Evolutionary conservation across 2,113 vertebrate species (phyloP).

Genomic region (Pseudopipra pipra): DNA sequence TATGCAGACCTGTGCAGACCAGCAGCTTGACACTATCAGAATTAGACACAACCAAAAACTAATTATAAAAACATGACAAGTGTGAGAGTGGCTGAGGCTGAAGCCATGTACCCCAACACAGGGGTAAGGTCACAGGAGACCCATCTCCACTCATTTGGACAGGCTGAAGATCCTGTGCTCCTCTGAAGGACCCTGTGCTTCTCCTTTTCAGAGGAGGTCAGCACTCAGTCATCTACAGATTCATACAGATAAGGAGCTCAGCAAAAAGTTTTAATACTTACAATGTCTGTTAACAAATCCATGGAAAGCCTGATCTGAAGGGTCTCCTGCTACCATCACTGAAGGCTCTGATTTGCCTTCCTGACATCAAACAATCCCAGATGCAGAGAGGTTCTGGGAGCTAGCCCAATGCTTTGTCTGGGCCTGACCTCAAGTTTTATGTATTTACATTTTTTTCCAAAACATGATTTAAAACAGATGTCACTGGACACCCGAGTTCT

Average conservation of each 20-base stretch:
- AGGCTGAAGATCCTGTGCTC: not conserved
- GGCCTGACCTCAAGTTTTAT: conserved; percentile 40
- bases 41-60: not conserved
- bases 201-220: not conserved
- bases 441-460: conserved; percentile 31
- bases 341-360: not conserved
- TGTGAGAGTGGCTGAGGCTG: not conserved
- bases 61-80: not conserved
- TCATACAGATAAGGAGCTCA: not conserved
- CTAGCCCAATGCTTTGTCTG: conserved; percentile 34
- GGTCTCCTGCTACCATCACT: not conserved
- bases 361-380: conserved; percentile 44
- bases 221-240: not conserved
- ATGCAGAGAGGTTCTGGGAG: conserved; percentile 9
- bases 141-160: not conserved
- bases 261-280: not conserved
- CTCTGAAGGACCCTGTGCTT: not conserved
- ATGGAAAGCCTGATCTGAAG: not conserved
- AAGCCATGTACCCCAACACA: not conserved
- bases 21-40: not conserved
- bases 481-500: conserved; percentile 30
- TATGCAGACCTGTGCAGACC: not conserved
- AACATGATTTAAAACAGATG: conserved; percentile 53
- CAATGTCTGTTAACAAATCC: not conserved
- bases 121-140: not conserved